Conservation (phyloP, 1,140 invertebrate genomes). For the Scaptomyza hsui region DNA sequence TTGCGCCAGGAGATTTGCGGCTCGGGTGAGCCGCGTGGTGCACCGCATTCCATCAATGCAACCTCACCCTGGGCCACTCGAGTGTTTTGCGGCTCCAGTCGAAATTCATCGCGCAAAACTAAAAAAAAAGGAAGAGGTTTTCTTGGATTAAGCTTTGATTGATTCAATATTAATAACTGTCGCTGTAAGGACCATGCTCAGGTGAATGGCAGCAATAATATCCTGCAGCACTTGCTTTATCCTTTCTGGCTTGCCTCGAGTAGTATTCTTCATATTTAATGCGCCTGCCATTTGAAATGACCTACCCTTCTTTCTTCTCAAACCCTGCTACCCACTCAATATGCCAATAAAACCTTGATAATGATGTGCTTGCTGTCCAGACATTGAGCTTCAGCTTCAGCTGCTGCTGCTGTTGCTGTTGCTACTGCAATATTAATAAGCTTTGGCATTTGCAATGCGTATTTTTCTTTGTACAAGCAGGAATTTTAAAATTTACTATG, state of each 20-base stretch:
- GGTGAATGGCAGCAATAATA: background rate
- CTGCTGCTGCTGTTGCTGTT: constrained; percentile 22
- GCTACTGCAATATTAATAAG: constrained; percentile 78
- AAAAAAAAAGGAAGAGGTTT: constrained; percentile 28
- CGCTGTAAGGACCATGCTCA: constrained; percentile 30
- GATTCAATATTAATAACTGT: constrained; percentile 83
- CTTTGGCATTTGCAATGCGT: constrained; percentile 80
- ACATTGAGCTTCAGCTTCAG: constrained; percentile 50
- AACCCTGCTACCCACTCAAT: constrained; percentile 38
- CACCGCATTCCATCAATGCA: constrained; percentile 92
- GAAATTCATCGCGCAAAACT: constrained; percentile 94
- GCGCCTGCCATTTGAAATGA: constrained; percentile 31
- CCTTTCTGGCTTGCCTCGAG: constrained; percentile 20
- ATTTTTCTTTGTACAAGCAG: constrained; percentile 53
- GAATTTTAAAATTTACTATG: constrained; percentile 49
- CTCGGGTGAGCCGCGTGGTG: constrained; percentile 93
- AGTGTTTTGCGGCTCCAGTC: constrained; percentile 89
- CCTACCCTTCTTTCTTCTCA: background rate
- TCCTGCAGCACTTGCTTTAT: constrained; percentile 29
- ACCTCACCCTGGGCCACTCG: constrained; percentile 93
- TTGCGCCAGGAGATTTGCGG: constrained; percentile 93
- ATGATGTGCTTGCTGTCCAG: constrained; percentile 64
- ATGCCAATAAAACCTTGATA: constrained; percentile 76
- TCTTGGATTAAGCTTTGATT: constrained; percentile 67
- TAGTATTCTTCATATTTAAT: constrained; percentile 66